Evolutionary conservation across 2,797 vertebrate species (phyloP).

Genomic region (Anableps anableps): DNA sequence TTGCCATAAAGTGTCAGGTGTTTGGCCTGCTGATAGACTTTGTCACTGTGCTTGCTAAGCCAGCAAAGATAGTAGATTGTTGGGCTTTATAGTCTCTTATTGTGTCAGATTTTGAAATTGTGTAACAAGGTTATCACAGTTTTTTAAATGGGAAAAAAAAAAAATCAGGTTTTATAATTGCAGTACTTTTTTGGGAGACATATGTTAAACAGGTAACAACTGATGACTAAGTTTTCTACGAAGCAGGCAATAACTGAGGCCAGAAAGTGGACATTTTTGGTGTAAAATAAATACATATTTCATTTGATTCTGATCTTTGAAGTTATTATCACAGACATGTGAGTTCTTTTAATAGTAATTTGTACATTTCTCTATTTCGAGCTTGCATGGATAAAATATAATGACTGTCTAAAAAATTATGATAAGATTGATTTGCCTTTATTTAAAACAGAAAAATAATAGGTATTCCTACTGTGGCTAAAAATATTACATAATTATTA

Average conservation of each 20-base stretch:
- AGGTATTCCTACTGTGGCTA: neutral
- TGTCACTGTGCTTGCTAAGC: neutral
- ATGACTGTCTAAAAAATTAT: no score
- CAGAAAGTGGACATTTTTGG: neutral
- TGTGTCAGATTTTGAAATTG: constrained; percentile 1
- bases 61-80: neutral
- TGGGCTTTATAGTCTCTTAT: constrained; percentile 24
- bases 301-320: neutral
- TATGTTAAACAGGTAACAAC: no score
- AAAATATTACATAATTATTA: neutral
- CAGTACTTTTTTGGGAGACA: neutral
- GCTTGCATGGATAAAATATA: neutral
- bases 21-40: constrained; percentile 17
- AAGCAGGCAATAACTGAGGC: neutral
- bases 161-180: neutral
- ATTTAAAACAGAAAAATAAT: neutral
- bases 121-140: neutral
- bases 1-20: constrained; percentile 54
- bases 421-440: neutral
- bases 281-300: neutral
- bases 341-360: neutral
- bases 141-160: constrained; percentile 1
- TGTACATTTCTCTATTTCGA: neutral
- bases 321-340: neutral
- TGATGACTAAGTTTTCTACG: no score